Evolutionary conservation across 2,113 vertebrate genomes (phyloP), one percentile per base, ranked within the genome.

Genomic region (Fregata magnificens): DNA sequence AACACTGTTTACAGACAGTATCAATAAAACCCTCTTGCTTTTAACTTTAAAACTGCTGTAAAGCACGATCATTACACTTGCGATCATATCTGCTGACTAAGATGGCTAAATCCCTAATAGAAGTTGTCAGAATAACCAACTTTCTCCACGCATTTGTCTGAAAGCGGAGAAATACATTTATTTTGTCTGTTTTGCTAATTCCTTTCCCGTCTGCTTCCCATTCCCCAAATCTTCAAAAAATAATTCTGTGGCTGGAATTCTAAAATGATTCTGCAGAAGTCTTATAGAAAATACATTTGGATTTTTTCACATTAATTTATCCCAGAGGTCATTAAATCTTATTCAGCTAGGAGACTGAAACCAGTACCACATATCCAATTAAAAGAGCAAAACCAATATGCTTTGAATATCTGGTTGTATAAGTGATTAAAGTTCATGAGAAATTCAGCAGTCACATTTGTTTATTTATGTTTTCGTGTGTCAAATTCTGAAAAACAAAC

Each of bases 401-500:
- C 32, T 83, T 67, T 47, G 83, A 90, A 55, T 91, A 67, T 36
- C 61, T 74, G 36, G 63, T 36, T 83, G 20, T 44, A 28, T 62
- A 78, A 58, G 31, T 6, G 9, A 91, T 58, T 84, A 56, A 87
- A 85, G 61, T 74, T 76, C 83, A 72, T 62, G 31, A 91, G 83
- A 95, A 95, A 96, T 91, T 81, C 77, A 95, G 47, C 44, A 83
- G 88, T 55, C 55, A 56, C 38, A 76, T 85, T 87, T 65, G 79
- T 82, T 95, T 96, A 58, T 88, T 93, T 95, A 82, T 61, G 53
- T 36, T 83, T 90, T 65, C 5, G 2, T 56, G 73, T 89, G 73
- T 96, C 89, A 86, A 69, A 89, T 45, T 55, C 72, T 38, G 80
- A 79, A 97, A 95, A 94, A 56, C 86, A 96, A 96, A 87, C 83